Evolutionary conservation across 2,797 vertebrate species (phyloP), one percentile per base, ranked within the genome.

Genomic region (Galagoides demidoff): DNA sequence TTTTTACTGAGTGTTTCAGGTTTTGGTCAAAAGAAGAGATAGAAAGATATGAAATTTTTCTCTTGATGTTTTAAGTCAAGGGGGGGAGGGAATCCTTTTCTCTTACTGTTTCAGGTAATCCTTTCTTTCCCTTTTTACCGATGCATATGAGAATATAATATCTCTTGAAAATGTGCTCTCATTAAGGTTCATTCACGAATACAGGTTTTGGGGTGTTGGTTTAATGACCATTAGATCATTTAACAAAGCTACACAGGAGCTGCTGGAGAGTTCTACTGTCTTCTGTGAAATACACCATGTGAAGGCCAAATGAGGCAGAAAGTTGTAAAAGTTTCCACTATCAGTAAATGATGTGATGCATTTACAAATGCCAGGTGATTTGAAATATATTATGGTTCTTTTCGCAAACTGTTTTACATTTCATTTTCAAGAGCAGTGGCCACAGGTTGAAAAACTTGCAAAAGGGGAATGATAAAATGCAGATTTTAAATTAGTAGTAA

Each of bases 301-400:
- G 92, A 85, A 95, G 16, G 27, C 6, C 68, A 85, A 94, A 74
- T 94, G 68, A 95, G 55, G 16, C 70, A 59, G 76, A 29, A 64
- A 57, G 23, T 4, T 92, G 1, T 91, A 74, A 89, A 90, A 63
- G 2, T 79, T 83, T 39, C 49, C 34, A 59, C 5, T 23, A 74
- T 94, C 23, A 64, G 45, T 68, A 74, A 66, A 85, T 78, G 25
- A n/a, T 45, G 29, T 4, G 4, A 39, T 63, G 12, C 5, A 82
- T 78, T 78, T n/a, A 59, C 79, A 29, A 87, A 88, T 94, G 7
- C 7, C 43, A 74, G 13, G 11, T 88, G 39, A 92, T 73, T 29
- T 95, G 66, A 83, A 94, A 61, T 61, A 81, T 43, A 68, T 77
- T 89, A 31, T 16, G 5, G 5, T 57, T 90, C 6, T 68, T 89